Evolutionary conservation across 2,888 invertebrate genomes (phyloP).

Genomic region (Yponomeuta evonymella): DNA sequence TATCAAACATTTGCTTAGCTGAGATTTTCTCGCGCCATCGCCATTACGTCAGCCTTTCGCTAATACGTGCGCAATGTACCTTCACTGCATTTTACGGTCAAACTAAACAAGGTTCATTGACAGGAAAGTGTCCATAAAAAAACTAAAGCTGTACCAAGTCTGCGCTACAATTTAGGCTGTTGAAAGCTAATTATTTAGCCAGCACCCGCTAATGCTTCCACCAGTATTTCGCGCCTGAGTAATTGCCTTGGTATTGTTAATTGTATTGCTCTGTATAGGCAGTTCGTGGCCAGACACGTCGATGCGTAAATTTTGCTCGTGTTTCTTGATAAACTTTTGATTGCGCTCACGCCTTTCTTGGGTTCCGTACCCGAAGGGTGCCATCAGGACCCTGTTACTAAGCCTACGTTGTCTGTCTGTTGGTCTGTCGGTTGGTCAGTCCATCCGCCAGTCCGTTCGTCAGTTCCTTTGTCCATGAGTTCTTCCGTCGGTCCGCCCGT

Average conservation of each 20-base stretch:
- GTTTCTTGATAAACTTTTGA: constrained; percentile 23
- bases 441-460: too few relatives aligned
- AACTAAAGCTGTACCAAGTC: constrained; percentile 27
- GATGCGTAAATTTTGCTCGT: constrained; percentile 33
- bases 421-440: too few relatives aligned
- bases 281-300: constrained; percentile 30
- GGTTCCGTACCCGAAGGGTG: too few relatives aligned
- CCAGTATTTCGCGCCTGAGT: constrained; percentile 44
- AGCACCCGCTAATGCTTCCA: constrained; percentile 45
- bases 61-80: constrained; percentile 20
- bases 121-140: constrained; percentile 22
- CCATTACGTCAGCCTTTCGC: constrained; percentile 29
- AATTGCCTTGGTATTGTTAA: constrained; percentile 63
- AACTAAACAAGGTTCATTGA: constrained; percentile 1
- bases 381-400: too few relatives aligned
- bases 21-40: constrained; percentile 43
- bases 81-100: neutral
- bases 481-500: too few relatives aligned
- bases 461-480: too few relatives aligned
- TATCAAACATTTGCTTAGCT: constrained; percentile 59
- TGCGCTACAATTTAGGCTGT: constrained; percentile 29
- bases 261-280: constrained; percentile 37
- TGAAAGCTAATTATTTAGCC: constrained; percentile 48
- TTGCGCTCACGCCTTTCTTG: too few relatives aligned
- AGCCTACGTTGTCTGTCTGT: too few relatives aligned